Evolutionary conservation across 2,113 vertebrate species (phyloP).

Genomic region (Phrynosoma blainvillii): DNA sequence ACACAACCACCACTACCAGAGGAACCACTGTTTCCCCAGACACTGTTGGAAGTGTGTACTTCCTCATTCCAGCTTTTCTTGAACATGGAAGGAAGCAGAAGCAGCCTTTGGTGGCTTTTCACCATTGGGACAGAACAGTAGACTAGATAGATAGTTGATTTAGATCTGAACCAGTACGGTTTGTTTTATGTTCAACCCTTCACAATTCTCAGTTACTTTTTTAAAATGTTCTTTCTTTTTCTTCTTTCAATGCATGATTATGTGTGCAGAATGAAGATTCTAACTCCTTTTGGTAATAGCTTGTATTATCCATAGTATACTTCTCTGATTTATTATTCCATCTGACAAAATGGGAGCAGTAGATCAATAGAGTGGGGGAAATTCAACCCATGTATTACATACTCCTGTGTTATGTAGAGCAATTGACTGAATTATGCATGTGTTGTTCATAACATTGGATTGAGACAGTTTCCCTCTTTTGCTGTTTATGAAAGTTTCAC

Average conservation of each 20-base stretch:
- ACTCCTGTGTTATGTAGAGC: background rate
- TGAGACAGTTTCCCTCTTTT: background rate
- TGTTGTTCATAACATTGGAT: slow-evolving; percentile 10
- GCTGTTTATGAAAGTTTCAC: slow-evolving; percentile 14
- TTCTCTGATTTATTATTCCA: background rate
- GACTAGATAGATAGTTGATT: too few relatives aligned
- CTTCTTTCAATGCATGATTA: background rate
- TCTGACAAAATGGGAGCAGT: background rate
- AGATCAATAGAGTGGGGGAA: slow-evolving; percentile 15
- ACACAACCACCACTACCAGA: too few relatives aligned
- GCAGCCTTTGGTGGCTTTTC: too few relatives aligned
- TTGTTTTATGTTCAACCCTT: background rate
- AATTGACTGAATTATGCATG: slow-evolving; percentile 13
- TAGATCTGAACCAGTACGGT: background rate
- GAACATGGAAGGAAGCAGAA: too few relatives aligned
- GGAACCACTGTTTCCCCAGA: too few relatives aligned
- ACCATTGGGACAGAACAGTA: too few relatives aligned
- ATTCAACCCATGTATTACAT: background rate
- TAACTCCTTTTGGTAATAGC: background rate
- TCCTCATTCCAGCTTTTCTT: too few relatives aligned
- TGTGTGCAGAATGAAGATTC: background rate
- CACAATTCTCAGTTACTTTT: background rate
- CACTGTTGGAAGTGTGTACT: too few relatives aligned
- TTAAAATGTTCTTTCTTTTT: background rate
- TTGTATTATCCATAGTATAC: background rate